Base-by-base conservation (phyloP, 1,140 invertebrate genomes). In the Magallana angulata region DNA sequence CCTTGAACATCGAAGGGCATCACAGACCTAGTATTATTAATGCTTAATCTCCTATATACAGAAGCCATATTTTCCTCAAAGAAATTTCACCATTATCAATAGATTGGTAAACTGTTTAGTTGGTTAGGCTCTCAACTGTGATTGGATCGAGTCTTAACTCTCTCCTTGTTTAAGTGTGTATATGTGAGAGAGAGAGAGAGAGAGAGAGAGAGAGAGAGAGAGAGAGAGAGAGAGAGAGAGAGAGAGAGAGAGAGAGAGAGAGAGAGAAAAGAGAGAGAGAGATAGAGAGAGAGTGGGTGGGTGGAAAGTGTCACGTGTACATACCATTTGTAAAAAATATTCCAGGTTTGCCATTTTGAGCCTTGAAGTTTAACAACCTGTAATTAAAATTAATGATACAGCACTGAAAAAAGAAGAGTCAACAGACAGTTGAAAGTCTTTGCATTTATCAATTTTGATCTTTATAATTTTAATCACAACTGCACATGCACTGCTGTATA, bases 1-100 rank as follows among this genome's bases (percentile, higher is more conserved):
- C 96, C 96, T 96, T 96, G 96, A 95, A 97, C 96, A 97, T 97
- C 96, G 97, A 96, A 97, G 96, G 96, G 96, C 96, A 97, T 97
- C 96, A 97, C 96, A 96, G 96, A 97, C 97, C 97, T 97, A n/a
- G n/a, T n/a, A 96, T 97, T 97, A 97, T 48, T 4, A 48, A 97
- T 97, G 96, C 96, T 97, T 96, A 96, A 96, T 96, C 96, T 97
- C 96, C 95, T 96, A 96, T 96, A 96, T 96, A 96, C 96, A 95
- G 92, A 96, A 91, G 93, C 94, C 94, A 93, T 93, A 92, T 92
- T 92, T 95, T 95, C 95, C 95, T 95, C 96, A 97, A 97, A 97
- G 96, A 97, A 97, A 96, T 95, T 90, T 89, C 94, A 94, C 93
- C 94, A 91, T 90, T 92, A 57, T 57, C 58, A 14, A 48, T 59